Conservation (phyloP, 2,888 invertebrate genomes). For the Acronicta psi region DNA sequence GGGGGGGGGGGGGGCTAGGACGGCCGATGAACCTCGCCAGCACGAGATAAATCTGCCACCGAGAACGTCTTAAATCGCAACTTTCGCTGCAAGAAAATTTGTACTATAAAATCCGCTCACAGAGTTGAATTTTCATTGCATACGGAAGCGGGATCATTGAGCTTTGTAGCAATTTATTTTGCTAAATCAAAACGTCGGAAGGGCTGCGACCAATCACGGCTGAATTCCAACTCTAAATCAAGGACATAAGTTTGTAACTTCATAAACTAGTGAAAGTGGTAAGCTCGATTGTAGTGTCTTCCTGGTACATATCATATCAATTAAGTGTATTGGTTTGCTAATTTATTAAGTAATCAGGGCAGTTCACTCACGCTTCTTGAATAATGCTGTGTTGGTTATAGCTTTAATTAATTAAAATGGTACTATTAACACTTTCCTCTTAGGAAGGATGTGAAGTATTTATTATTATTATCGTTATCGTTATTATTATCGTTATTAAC, state of each 20-base stretch:
- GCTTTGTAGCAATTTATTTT: constrained; percentile 82
- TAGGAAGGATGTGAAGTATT: constrained; percentile 2
- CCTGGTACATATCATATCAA: constrained; percentile 85
- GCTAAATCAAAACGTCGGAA: constrained; percentile 67
- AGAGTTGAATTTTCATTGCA: constrained; percentile 61
- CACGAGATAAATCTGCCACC: constrained; percentile 55
- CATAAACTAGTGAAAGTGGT: constrained; percentile 56
- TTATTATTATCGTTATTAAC: constrained; percentile 1
- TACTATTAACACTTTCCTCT: constrained; percentile 38
- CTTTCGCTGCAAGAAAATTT: constrained; percentile 52
- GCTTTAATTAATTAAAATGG: constrained; percentile 21
- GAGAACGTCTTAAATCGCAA: constrained; percentile 64
- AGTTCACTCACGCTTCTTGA: constrained; percentile 69
- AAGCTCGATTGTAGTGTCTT: constrained; percentile 77
- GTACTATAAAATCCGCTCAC: constrained; percentile 56
- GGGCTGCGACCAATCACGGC: constrained; percentile 29
- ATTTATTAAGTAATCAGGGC: constrained; percentile 84
- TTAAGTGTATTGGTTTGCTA: constrained; percentile 80
- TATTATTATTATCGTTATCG: background rate
- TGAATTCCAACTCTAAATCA: constrained; percentile 53
- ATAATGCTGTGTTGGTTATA: constrained; percentile 21
- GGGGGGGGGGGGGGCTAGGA: constrained; percentile 77
- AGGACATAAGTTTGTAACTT: constrained; percentile 47
- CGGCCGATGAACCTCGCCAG: constrained; percentile 83
- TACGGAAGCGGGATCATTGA: constrained; percentile 84